Evolutionary conservation across 2,113 vertebrate species (phyloP).

Genomic region (Gymnobelideus leadbeateri): DNA sequence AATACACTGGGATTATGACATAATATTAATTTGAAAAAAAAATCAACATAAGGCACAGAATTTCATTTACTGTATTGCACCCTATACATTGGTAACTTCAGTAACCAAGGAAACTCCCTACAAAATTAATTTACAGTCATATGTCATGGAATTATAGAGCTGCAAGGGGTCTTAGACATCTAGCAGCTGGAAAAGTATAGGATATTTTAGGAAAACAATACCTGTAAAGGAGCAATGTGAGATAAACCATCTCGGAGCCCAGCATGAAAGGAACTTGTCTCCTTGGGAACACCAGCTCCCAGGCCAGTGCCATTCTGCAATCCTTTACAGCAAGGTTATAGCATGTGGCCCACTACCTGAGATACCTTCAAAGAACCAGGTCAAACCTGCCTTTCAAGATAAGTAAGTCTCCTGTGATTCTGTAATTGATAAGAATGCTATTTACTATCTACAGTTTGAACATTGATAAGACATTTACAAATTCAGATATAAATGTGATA

Average conservation of each 20-base stretch:
- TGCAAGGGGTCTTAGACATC: not conserved
- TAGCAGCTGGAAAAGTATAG: not conserved
- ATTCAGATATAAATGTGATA: not conserved
- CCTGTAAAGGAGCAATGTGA: not conserved
- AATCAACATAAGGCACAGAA: not conserved
- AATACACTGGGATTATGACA: not conserved
- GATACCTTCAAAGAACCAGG: not conserved
- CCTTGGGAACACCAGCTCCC: not conserved
- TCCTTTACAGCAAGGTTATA: not conserved
- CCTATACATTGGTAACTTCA: not conserved
- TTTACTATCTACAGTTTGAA: not conserved
- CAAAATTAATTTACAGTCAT: not conserved
- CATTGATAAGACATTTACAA: constrained; percentile 2
- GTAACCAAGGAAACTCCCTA: not conserved
- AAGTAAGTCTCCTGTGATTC: not conserved
- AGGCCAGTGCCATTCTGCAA: not conserved
- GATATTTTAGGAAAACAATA: not conserved
- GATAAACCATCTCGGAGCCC: not conserved
- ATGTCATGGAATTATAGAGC: not conserved
- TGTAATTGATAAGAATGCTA: not conserved
- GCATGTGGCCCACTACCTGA: not conserved
- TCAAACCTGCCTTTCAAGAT: not conserved
- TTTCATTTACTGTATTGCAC: not conserved
- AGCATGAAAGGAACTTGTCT: not conserved
- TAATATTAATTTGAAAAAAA: not conserved